Base-by-base conservation (phyloP, 2,113 vertebrate genomes). In the Zingel zingel region DNA sequence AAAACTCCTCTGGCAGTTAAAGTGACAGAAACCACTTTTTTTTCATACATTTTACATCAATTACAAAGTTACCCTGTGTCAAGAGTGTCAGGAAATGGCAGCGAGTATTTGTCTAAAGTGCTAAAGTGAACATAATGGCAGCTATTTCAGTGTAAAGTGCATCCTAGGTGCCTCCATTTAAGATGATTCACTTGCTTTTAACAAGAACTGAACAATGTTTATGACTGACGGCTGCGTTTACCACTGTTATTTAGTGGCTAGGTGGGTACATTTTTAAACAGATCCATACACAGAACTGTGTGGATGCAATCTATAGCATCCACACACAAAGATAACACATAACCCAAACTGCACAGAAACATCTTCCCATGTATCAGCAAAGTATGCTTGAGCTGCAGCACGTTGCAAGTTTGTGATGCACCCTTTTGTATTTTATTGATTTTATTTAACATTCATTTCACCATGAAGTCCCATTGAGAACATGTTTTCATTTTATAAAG, bases 181-280 rank as follows among this genome's bases (percentile, higher is more conserved):
- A 76, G 80, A 86, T 86, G 89, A 87, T 72, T 89, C 82, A 83
- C 77, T 77, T 36, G 82, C 82, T 82, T 64, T 86, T 81, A 85
- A 82, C 66, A 84, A 69, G 57, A n/a, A 6, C 51, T 58, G 75
- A 77, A 53, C 76, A 59, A 82, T 69, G 50, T 74, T 88, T 72
- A 54, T 47, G 77, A 78, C 63, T 59, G 70, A 85, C 36, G 1
- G 67, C 74, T 68, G 81, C n/a, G 10, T 77, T 81, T 83, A 79
- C 47, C 33, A 25, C 65, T 73, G 48, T 64, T 19, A 80, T 83
- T 79, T 25, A 53, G 27, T 1, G n/a, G 54, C 30, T 61, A 65
- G 79, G 75, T 43, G 57, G 50, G 50, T 53, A 50, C 63, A 80
- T 65, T 82, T 79, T 87, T 56, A 71, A 56, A 54, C 45, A 54